A percentile compares a stretch with the other conserved stretches of the same genome.
These are phyloP conservation scores for Petromus typicus DNA, from an alignment of 2,113 vertebrate species.

Conservation along the genomic window DNA sequence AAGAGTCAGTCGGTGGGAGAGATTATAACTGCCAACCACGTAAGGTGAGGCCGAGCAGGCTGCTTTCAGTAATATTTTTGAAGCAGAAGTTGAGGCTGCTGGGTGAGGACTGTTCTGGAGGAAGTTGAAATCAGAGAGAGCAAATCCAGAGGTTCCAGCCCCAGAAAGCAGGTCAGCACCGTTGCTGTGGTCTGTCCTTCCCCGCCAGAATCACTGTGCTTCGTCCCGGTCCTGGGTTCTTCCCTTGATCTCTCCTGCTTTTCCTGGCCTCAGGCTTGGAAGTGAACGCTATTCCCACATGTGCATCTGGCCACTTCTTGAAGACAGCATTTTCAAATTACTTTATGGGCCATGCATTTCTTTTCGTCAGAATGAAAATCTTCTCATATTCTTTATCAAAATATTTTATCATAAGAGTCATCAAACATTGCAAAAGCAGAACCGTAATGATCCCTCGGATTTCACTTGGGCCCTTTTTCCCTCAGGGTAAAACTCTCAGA, in stretches of 20 bases:
- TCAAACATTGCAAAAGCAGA: not conserved
- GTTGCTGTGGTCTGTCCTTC: not conserved
- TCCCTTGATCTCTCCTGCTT: not conserved
- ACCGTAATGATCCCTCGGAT: not conserved
- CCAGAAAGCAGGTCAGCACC: not conserved
- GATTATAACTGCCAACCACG: not conserved
- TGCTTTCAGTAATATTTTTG: not conserved
- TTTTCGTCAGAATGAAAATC: not conserved
- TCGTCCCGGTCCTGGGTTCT: accelerated
- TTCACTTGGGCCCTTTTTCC: not conserved
- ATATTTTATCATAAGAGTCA: not conserved
- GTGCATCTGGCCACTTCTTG: not conserved
- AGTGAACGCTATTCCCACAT: not conserved
- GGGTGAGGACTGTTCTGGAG: not conserved
- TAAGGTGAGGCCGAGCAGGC: not conserved
- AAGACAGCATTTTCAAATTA: not conserved
- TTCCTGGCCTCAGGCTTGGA: not conserved
- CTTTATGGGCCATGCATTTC: not conserved
- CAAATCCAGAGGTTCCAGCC: not conserved
- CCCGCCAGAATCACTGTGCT: not conserved
- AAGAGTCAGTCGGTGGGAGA: not conserved
- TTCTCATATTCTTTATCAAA: not conserved
- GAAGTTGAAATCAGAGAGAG: not conserved
- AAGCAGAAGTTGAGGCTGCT: not conserved
- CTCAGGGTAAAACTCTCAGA: not conserved